phyloP scores from a whole-genome alignment of 2,888 invertebrate species.

The Trachelus tabidus region DNA sequence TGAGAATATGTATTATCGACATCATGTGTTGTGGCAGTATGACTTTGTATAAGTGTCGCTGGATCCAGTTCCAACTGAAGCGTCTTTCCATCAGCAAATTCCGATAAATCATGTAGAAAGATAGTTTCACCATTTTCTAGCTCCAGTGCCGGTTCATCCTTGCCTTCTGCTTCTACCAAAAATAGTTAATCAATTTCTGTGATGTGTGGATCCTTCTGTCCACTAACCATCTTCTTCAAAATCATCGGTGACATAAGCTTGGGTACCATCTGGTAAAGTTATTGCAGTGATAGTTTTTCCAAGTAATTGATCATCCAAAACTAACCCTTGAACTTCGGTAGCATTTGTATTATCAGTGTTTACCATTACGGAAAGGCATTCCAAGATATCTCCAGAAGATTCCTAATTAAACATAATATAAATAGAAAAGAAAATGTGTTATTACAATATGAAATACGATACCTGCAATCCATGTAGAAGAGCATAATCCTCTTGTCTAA shows the following conservation, averaged over 20 bases:
- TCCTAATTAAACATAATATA: constrained; percentile 33
- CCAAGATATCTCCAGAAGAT: constrained; percentile 47
- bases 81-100: constrained; percentile 51
- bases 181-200: neutral
- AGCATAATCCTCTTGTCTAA: constrained; percentile 44
- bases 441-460: neutral
- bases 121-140: constrained; percentile 55
- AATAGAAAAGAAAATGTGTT: neutral
- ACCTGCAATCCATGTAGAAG: constrained; percentile 48
- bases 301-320: constrained; percentile 52
- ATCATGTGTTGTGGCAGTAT: constrained; percentile 36
- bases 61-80: constrained; percentile 52
- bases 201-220: constrained; percentile 8
- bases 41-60: constrained; percentile 40
- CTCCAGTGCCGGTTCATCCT: constrained; percentile 41
- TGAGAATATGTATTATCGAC: constrained; percentile 47
- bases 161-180: constrained; percentile 31
- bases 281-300: constrained; percentile 57
- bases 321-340: constrained; percentile 44
- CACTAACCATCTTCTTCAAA: constrained; percentile 29
- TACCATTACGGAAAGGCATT: constrained; percentile 54
- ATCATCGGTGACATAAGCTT: constrained; percentile 57
- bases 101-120: constrained; percentile 50
- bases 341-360: constrained; percentile 43
- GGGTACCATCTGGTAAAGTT: constrained; percentile 60